phyloP scores from a whole-genome alignment of 2,113 vertebrate genomes.

The Hemibates koningsi region DNA sequence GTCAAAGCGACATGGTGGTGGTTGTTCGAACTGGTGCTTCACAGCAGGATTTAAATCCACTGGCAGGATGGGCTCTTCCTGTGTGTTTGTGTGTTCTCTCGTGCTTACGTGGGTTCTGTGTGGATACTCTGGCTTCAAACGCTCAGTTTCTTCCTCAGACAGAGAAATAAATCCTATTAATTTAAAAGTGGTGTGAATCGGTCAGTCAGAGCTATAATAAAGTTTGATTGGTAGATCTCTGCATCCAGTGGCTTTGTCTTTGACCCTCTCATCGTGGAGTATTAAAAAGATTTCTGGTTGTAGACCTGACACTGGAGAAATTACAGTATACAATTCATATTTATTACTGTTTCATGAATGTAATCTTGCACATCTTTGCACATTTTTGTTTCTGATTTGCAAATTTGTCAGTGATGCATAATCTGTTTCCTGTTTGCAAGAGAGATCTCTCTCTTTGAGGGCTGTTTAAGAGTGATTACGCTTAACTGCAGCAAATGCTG shows the following conservation, averaged over 20 bases:
- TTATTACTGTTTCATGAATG: neutral
- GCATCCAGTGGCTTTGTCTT: neutral
- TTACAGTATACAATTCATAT: neutral
- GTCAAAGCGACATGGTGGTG: neutral
- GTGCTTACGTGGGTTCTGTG: neutral
- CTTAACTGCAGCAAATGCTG: neutral
- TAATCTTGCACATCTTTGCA: neutral
- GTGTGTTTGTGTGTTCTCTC: neutral
- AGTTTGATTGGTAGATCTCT: neutral
- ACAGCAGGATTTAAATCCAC: neutral
- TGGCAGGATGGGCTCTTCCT: neutral
- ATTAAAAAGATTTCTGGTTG: neutral
- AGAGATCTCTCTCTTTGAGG: neutral
- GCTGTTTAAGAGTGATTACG: neutral
- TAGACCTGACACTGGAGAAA: neutral
- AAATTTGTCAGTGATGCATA: neutral
- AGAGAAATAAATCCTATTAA: neutral
- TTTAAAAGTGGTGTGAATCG: neutral
- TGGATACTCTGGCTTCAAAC: neutral
- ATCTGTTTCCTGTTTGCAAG: neutral
- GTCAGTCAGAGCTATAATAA: neutral
- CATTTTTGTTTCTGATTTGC: neutral
- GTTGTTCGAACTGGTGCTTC: neutral
- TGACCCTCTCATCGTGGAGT: neutral
- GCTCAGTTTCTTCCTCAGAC: neutral